A percentile compares a stretch with the other conserved stretches of the same genome.
Conservation (phyloP, 1,140 invertebrate species). For the Calliphora vicina region DNA sequence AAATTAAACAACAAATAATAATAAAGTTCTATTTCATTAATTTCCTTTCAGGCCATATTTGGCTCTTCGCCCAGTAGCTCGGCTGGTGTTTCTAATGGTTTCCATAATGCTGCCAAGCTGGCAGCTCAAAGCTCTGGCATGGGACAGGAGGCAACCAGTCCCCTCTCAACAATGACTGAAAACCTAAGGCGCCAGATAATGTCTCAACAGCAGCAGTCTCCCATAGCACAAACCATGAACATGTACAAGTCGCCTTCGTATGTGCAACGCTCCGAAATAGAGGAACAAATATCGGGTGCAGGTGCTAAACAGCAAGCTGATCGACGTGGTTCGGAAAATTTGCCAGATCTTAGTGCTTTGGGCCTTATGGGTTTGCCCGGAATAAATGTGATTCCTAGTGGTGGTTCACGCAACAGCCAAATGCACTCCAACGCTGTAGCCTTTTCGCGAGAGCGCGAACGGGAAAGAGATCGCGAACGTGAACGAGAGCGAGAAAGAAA, state of each 20-base stretch:
- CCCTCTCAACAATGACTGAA: conserved; percentile 58
- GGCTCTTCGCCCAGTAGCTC: conserved; percentile 41
- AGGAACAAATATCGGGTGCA: conserved; percentile 56
- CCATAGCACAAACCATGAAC: conserved; percentile 56
- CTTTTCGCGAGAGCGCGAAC: neutral
- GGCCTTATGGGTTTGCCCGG: conserved; percentile 59
- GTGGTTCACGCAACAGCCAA: conserved; percentile 38
- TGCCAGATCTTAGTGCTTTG: conserved; percentile 55
- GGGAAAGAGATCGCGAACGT: neutral
- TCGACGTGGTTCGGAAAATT: conserved; percentile 48
- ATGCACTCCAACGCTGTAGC: conserved; percentile 47
- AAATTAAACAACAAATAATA: too few species aligned
- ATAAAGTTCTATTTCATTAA: neutral
- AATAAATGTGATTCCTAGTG: conserved; percentile 56
- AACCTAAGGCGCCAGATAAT: conserved; percentile 57
- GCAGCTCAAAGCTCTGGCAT: conserved; percentile 47
- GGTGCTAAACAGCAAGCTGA: conserved; percentile 51
- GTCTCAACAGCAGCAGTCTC: conserved; percentile 58
- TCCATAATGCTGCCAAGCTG: conserved; percentile 51
- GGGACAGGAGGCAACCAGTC: conserved; percentile 50
- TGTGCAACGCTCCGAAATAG: conserved; percentile 58
- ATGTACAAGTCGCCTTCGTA: conserved; percentile 61
- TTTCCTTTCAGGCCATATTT: conserved; percentile 44
- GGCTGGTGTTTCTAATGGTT: conserved; percentile 51
- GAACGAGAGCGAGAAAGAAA: conserved; percentile 47